Conservation (phyloP, 2,113 vertebrate species). For the Psilopogon haemacephalus region DNA sequence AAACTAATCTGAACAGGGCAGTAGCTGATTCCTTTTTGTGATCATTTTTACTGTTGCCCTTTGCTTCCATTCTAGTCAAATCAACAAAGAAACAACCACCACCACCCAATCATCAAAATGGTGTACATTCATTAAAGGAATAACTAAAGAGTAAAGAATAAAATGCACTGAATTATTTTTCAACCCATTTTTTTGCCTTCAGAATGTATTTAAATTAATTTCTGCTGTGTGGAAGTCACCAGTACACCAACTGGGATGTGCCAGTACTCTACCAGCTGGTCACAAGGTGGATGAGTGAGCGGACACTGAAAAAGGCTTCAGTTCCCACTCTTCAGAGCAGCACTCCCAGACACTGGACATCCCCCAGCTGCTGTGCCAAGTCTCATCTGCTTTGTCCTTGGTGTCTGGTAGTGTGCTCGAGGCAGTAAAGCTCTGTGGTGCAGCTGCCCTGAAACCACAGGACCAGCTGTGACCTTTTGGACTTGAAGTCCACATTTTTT, state of each 20-base stretch:
- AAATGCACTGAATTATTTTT: background rate
- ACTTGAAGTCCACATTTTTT: background rate
- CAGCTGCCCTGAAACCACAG: conserved; percentile 29
- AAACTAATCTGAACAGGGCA: background rate
- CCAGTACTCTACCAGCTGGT: background rate
- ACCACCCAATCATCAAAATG: accelerated
- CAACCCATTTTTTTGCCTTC: background rate
- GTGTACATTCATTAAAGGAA: background rate
- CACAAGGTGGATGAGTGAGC: background rate
- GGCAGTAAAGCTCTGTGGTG: background rate
- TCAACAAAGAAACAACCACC: accelerated
- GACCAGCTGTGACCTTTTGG: background rate
- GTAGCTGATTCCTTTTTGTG: background rate
- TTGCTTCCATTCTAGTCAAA: background rate
- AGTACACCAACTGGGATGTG: background rate
- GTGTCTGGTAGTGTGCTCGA: accelerated
- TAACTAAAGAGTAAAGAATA: background rate
- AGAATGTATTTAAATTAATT: background rate
- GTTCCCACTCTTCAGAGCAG: background rate
- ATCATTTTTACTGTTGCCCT: background rate
- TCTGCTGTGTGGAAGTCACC: background rate
- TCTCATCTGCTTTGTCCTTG: background rate
- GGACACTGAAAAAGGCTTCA: background rate
- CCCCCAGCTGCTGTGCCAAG: background rate
- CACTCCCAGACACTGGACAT: background rate